These are phyloP conservation scores for Zosterops japonicus DNA, from an alignment of 2,113 vertebrate species.

Conservation along the genomic window DNA sequence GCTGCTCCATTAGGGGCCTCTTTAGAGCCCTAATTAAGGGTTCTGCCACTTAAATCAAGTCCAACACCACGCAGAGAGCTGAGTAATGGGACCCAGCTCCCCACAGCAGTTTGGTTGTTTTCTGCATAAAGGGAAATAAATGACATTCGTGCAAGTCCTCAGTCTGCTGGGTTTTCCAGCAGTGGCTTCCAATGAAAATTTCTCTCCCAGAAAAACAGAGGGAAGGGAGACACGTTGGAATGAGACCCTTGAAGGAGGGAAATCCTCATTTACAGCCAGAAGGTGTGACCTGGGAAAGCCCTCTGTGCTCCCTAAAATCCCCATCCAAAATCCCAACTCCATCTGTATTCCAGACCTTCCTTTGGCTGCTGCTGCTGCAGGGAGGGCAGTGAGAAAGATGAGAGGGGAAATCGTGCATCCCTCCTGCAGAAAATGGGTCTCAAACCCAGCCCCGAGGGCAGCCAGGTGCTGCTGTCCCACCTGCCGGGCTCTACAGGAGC, in stretches of 20 bases:
- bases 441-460: background rate
- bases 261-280: background rate
- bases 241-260: background rate
- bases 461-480: background rate
- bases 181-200: background rate
- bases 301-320: background rate
- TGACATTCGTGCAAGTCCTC: background rate
- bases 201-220: background rate
- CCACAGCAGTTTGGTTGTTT: background rate
- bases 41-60: conserved; percentile 28
- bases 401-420: background rate
- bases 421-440: background rate
- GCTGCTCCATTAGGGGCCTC: background rate
- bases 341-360: background rate
- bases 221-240: background rate
- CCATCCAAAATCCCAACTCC: background rate
- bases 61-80: background rate
- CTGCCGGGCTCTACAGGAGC: background rate
- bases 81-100: background rate
- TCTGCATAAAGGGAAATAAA: background rate
- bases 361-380: background rate
- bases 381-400: background rate
- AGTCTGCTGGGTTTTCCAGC: background rate
- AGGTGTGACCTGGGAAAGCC: background rate
- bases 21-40: conserved; percentile 4